Conservation (phyloP, 1,140 invertebrate genomes). For the Frieseomelitta varia region DNA sequence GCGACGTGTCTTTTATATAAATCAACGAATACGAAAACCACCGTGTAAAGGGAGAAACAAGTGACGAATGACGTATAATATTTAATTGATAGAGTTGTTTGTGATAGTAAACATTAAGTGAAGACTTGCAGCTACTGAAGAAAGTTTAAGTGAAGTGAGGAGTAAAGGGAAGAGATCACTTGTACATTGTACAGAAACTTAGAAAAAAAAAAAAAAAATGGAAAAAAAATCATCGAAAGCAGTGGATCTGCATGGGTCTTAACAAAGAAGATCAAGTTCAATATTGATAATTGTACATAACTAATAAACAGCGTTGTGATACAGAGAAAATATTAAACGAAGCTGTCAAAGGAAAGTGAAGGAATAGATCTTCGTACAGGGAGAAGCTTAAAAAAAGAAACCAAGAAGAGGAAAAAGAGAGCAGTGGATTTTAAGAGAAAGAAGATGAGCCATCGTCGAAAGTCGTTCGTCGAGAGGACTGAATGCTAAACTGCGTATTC, state of each 20-base stretch:
- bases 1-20: background rate
- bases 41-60: background rate
- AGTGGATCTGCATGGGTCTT: background rate
- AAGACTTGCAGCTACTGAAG: background rate
- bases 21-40: background rate
- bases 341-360: no score
- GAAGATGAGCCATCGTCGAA: background rate
- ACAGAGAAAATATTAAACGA: no score
- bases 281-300: background rate
- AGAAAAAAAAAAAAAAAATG: no score
- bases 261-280: background rate
- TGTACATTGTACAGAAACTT: background rate
- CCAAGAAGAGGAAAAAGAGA: no score
- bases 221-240: background rate
- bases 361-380: no score
- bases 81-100: background rate
- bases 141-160: background rate
- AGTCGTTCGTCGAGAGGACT: constrained; percentile 4
- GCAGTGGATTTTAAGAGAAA: background rate
- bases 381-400: no score
- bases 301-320: background rate
- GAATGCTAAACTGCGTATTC: constrained; percentile 9
- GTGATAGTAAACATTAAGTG: background rate
- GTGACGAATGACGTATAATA: background rate
- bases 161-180: background rate